A percentile compares a stretch with the other conserved stretches of the same genome.
Conservation (phyloP, 2,113 vertebrate species). For the Vulpes vulpes region DNA sequence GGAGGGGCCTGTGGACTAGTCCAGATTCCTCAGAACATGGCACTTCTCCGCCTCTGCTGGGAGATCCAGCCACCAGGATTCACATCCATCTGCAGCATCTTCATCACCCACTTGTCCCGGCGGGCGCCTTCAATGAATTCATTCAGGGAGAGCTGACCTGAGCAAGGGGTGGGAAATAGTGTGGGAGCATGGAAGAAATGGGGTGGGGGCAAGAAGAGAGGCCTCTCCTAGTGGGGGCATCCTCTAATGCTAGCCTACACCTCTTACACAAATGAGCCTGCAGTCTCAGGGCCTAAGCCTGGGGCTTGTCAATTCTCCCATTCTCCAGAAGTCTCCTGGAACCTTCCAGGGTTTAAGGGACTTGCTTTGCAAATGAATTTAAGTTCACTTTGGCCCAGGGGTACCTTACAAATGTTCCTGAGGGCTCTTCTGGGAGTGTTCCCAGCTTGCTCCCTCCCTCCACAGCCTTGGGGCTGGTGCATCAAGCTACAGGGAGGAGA, state of each 20-base stretch:
- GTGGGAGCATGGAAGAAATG: rapidly evolving
- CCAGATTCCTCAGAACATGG: slow-evolving; percentile 83
- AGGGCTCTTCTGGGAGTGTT: neutral
- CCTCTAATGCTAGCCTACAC: rapidly evolving
- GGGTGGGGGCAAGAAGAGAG: neutral
- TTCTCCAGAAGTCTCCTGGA: neutral
- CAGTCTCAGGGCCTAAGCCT: neutral
- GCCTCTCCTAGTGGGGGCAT: rapidly evolving
- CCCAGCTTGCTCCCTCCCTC: neutral
- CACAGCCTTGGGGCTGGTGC: neutral
- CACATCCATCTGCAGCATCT: slow-evolving; percentile 97
- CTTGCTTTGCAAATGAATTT: neutral
- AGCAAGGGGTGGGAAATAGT: neutral
- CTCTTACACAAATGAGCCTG: neutral
- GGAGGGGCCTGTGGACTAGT: neutral
- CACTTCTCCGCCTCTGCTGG: slow-evolving; percentile 89
- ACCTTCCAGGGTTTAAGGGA: neutral
- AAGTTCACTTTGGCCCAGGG: neutral
- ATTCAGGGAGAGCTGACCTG: slow-evolving; percentile 94
- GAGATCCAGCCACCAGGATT: slow-evolving; percentile 93
- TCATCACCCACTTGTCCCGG: slow-evolving; percentile 98
- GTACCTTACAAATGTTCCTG: neutral
- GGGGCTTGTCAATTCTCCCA: neutral
- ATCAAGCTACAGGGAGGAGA: neutral
- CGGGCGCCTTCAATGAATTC: slow-evolving; percentile 96